phyloP scores from a whole-genome alignment of 2,888 invertebrate genomes.

The Aphodius sticticus region DNA sequence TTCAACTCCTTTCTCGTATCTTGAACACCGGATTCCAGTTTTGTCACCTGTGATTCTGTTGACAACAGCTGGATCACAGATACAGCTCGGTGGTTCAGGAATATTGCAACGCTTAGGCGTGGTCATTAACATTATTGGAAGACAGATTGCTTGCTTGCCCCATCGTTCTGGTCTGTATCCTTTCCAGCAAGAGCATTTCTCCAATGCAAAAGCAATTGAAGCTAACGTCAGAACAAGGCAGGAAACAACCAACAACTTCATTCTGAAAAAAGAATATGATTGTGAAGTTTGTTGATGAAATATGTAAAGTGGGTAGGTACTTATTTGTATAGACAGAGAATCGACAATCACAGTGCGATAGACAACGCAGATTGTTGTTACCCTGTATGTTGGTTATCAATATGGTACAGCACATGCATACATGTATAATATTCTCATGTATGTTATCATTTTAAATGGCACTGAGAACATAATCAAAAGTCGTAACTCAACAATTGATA shows the following conservation, averaged over 20 bases:
- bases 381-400: background rate
- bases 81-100: constrained; percentile 50
- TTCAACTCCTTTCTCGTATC: constrained; percentile 12
- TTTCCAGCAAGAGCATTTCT: constrained; percentile 52
- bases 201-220: constrained; percentile 17
- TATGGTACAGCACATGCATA: too few relatives aligned
- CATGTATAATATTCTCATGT: too few relatives aligned
- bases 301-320: too few relatives aligned
- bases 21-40: background rate
- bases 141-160: constrained; percentile 32
- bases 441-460: background rate
- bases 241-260: constrained; percentile 27
- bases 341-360: too few relatives aligned
- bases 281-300: background rate
- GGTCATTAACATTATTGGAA: constrained; percentile 8
- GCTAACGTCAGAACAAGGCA: background rate
- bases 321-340: background rate
- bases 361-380: background rate
- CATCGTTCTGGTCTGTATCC: constrained; percentile 50
- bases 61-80: constrained; percentile 40
- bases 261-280: constrained; percentile 24
- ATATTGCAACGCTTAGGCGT: constrained; percentile 48
- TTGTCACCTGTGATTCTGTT: constrained; percentile 44
- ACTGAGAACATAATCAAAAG: too few relatives aligned
- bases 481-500: too few relatives aligned